These are phyloP conservation scores for Anthophora plumipes DNA, from an alignment of 2,888 invertebrate species.

Conservation along the genomic window DNA sequence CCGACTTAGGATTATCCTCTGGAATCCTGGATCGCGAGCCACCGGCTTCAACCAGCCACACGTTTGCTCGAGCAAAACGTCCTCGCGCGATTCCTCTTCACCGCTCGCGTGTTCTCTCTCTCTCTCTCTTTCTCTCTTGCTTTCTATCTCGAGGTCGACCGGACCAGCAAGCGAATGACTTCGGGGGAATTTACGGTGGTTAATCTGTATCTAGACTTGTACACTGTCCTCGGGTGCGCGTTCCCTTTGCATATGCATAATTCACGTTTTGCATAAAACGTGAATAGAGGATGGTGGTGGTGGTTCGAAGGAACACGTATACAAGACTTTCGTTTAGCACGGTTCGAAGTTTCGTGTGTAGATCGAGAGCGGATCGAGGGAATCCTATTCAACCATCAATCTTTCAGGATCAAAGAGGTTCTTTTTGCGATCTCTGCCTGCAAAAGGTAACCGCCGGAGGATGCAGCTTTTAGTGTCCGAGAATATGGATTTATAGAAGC, in stretches of 20 bases:
- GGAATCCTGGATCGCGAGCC: conserved; percentile 66
- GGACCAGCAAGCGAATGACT: conserved; percentile 63
- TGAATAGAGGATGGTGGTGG: no score
- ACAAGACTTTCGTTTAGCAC: conserved; percentile 29
- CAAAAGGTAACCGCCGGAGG: conserved; percentile 8
- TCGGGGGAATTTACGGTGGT: conserved; percentile 64
- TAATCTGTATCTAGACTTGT: conserved; percentile 59
- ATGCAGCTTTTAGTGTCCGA: conserved; percentile 38
- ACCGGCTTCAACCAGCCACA: conserved; percentile 53
- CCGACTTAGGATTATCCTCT: conserved; percentile 69
- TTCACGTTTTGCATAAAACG: conserved; percentile 50
- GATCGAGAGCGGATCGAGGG: background rate
- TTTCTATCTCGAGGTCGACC: conserved; percentile 65
- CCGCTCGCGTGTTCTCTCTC: background rate
- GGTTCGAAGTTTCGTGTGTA: background rate
- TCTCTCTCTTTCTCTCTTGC: background rate
- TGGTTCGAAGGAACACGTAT: background rate
- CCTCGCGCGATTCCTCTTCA: conserved; percentile 29
- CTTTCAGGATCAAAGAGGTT: background rate
- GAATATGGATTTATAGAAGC: conserved; percentile 55
- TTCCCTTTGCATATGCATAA: conserved; percentile 47
- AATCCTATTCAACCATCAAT: conserved; percentile 45
- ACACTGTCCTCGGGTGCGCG: conserved; percentile 39
- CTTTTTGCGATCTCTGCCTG: conserved; percentile 27
- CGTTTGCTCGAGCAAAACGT: conserved; percentile 64